Base-by-base conservation (phyloP, 2,888 invertebrate genomes). In the Gortyna flavago region DNA sequence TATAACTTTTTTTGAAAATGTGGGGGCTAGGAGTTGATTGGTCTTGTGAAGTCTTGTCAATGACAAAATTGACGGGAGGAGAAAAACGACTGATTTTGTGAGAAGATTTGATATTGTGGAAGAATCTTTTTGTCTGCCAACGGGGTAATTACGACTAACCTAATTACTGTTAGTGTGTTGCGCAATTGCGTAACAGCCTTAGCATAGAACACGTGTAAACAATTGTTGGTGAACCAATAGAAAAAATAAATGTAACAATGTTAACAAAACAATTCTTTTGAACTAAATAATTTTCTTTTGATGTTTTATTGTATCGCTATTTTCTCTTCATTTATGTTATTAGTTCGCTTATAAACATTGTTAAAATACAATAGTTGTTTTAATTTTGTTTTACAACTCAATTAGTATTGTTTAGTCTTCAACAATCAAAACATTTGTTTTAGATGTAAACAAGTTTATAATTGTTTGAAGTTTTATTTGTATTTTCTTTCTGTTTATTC, bases 1-100 rank as follows among this genome's bases (percentile, higher is more conserved):
- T 80, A 83, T 72, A 75, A 83, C 73, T 79, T 86, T 83, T 79
- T 83, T 21, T 68, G 44, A 65, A 71, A 69, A 72, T 69, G 13
- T 64, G 2, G 2, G n/a, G 62, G 29, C 44, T 13, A 32, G 2
- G 21, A 54, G 48, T 72, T 77, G 82, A 83, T 85, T 83, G 82
- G 73, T 75, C 21, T 74, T 73, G 13, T 73, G 66, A 73, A 54
- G 72, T 48, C 48, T 75, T 72, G 68, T 66, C 64, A 76, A 64
- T 32, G 62, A 32, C 32, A 51, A 74, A 48, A 48, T 8, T 67
- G 70, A 69, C 2, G 51, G 29, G 62, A 54, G 57, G 62, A 35
- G n/a, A 8, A 61, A 64, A 18, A 44, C 8, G 11, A 38, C 21
- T 13, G 65, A 41, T 61, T 72, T 61, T 72, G 13, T 72, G 57